Conservation (phyloP, 1,140 invertebrate genomes). For the Drosophila dunni region DNA sequence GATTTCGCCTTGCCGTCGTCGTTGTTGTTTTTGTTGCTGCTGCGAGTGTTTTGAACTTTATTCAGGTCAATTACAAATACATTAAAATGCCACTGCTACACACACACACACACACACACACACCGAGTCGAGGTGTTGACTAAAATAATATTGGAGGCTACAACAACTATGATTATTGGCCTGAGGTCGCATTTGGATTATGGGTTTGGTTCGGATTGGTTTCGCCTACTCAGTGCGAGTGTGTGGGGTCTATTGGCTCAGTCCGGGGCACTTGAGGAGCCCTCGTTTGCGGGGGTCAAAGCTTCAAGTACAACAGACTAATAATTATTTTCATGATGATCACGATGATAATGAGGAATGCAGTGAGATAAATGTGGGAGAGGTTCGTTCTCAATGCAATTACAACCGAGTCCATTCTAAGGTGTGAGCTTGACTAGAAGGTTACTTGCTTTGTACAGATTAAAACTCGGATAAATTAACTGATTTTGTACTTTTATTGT, state of each 20-base stretch:
- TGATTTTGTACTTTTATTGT: slow-evolving; percentile 2
- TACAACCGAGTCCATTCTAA: slow-evolving; percentile 4
- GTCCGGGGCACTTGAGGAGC: neutral
- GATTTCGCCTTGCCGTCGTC: slow-evolving; percentile 75
- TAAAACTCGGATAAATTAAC: neutral
- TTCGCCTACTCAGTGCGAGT: slow-evolving; percentile 3
- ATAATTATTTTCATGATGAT: slow-evolving; percentile 45
- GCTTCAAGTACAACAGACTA: slow-evolving; percentile 69
- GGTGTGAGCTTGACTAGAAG: slow-evolving; percentile 13
- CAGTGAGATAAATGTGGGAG: slow-evolving; percentile 22
- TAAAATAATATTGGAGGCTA: slow-evolving; percentile 83
- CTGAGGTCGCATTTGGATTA: slow-evolving; percentile 30
- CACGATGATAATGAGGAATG: slow-evolving; percentile 21
- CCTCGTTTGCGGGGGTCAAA: slow-evolving; percentile 50
- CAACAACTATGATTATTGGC: slow-evolving; percentile 47
- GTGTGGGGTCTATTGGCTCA: neutral
- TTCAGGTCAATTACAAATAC: slow-evolving; percentile 84
- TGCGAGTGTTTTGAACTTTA: slow-evolving; percentile 83
- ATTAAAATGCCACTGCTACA: slow-evolving; percentile 80
- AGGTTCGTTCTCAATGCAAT: slow-evolving; percentile 23
- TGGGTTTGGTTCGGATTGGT: slow-evolving; percentile 29
- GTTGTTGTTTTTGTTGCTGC: slow-evolving; percentile 41
- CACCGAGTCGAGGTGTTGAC: slow-evolving; percentile 62
- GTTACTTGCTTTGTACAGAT: slow-evolving; percentile 9
- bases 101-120: slow-evolving; percentile 46